Evolutionary conservation across 2,797 vertebrate genomes (phyloP), one percentile per base, ranked within the genome.

Genomic region (Sphaeramia orbicularis): DNA sequence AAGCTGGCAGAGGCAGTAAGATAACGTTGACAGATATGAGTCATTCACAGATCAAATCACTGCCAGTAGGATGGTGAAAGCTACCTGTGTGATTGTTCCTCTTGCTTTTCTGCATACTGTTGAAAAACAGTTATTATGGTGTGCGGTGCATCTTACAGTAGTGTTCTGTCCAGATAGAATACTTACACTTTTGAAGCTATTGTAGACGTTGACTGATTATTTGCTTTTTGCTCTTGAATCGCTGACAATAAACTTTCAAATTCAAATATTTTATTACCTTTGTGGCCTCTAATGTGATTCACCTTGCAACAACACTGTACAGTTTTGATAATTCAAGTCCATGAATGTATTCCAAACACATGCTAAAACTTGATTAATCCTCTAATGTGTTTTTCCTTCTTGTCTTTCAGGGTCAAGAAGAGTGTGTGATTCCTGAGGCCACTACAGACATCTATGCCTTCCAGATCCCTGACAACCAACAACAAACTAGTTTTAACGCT

Each of bases 401-500:
- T 76, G 13, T 74, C 48, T 81, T 80, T 16, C 69, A 98, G 96
- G 95, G 95, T 60, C 95, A 95, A 5, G 95, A 96, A 24, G 90
- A 94, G 41, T 92, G 87, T 37, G 84, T 96, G 59, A 91, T 92
- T 32, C 96, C 96, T 41, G 95, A 95, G 56, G 74, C 89, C 48
- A 92, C 91, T 32, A 81, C 74, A 75, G 95, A 95, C 10, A 84
- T 84, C 53, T 97, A 92, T 44, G 82, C 91, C 13, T 98, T 98
- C 85, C 93, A 95, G 78, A 91, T 95, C 44, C 90, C 93, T 49
- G 91, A 93, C n/a, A 89, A 83, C 56, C 88, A 95, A 80, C 92
- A 75, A 92, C 94, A 81, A 98, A 97, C 77, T 91, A 95, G 72
- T 98, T 98, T 86, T 98, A 95, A 87, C 21, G 37, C 3, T 14